phyloP scores from a whole-genome alignment of 2,888 invertebrate genomes.

The Meandrusa payeni region DNA sequence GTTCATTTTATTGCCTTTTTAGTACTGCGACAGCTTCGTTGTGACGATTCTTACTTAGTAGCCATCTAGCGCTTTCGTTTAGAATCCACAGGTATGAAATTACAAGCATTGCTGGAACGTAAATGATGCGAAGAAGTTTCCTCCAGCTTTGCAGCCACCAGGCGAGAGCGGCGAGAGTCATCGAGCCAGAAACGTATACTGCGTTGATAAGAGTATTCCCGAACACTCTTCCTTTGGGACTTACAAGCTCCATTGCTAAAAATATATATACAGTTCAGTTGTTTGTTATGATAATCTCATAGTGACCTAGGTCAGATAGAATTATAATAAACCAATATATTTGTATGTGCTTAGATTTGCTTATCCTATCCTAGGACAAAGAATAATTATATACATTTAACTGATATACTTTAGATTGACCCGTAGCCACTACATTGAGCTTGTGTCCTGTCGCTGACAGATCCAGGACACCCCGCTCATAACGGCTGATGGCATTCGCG shows the following conservation, averaged over 20 bases:
- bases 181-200: constrained; percentile 87
- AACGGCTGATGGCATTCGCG: too few species aligned
- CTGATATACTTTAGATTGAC: too few species aligned
- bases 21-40: constrained; percentile 83
- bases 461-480: too few species aligned
- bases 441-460: too few species aligned
- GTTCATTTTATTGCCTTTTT: constrained; percentile 84
- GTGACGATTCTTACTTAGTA: constrained; percentile 84
- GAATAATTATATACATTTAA: too few species aligned
- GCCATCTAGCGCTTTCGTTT: constrained; percentile 89
- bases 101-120: constrained; percentile 85
- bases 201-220: constrained; percentile 87
- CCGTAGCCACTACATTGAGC: too few species aligned
- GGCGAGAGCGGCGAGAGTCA: constrained; percentile 84
- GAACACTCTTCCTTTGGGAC: constrained; percentile 86
- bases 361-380: too few species aligned
- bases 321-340: too few species aligned
- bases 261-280: too few species aligned
- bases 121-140: constrained; percentile 83
- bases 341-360: too few species aligned
- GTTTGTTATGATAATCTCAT: too few species aligned
- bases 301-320: too few species aligned
- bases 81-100: constrained; percentile 85
- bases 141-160: constrained; percentile 87
- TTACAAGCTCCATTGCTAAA: constrained; percentile 89